Evolutionary conservation across 2,888 invertebrate species (phyloP), one percentile per base, ranked within the genome.

Genomic region (Leucophora obtusa): DNA sequence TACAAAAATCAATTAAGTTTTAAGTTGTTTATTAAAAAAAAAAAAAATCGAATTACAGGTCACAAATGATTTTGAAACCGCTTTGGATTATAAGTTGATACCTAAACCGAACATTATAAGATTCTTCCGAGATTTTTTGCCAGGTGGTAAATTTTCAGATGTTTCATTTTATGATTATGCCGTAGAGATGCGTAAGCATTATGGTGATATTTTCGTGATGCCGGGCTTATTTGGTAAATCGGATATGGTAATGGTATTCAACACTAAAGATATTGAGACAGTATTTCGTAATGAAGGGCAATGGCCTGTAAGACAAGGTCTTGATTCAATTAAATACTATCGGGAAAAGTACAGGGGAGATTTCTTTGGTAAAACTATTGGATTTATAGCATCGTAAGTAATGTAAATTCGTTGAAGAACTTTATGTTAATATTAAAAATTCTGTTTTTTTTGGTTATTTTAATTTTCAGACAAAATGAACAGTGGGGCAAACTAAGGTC

Each of bases 401-500:
- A 8, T 33, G n/a, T 11, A 51, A 15, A 5, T 24, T 4, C 3
- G 4, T 6, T 6, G 28, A 28, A 28, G 6, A 24, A 1, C 7
- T 4, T 28, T 28, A 28, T 3, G 7, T 28, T 6, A 28, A 28
- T 28, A 28, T 28, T 28, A 28, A 28, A 28, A 3, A 21, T 21
- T 21, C n/a, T 2, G 21, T 3, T 21, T 3, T 21, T 21, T 21
- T 21, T 28, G 14, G 6, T 2, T 10, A 14, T 47, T 56, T 28
- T n/a, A n/a, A n/a, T 14, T 28, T 43, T 7, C 84, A 92, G 92
- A 17, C 92, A 94, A 89, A 93, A 93, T 1, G 91, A 92, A 47
- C 91, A 92, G 82, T 94, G 94, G 94, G 92, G 93, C 50, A 91
- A 92, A 62, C 91, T 94, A 75, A 91, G 94, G 47, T 92, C 92